Evolutionary conservation across 2,113 vertebrate species (phyloP).

Genomic region (Poeciliopsis prolifica): DNA sequence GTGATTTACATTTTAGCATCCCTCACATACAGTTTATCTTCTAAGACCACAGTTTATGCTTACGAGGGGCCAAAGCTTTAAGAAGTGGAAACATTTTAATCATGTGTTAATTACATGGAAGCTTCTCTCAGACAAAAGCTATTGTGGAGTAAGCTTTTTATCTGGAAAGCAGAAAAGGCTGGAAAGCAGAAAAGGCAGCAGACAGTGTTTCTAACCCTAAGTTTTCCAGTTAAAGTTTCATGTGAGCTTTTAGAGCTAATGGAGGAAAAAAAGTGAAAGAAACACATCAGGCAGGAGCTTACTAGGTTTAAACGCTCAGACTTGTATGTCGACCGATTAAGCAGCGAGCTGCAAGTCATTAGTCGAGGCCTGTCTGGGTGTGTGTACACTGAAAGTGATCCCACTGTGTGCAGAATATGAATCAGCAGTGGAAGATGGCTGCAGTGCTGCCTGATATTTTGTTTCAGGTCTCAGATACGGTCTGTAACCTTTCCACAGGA

Average conservation of each 20-base stretch:
- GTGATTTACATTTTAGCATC: constrained; percentile 9
- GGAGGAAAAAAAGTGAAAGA: constrained; percentile 17
- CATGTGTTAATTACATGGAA: not conserved
- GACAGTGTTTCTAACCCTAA: not conserved
- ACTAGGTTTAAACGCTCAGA: constrained; percentile 44
- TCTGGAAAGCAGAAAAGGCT: constrained; percentile 23
- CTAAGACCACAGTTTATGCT: not conserved
- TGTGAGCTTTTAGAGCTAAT: constrained; percentile 26
- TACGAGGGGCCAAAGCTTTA: not conserved
- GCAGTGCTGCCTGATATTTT: constrained; percentile 40
- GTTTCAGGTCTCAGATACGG: constrained; percentile 30
- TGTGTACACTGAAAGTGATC: constrained; percentile 48
- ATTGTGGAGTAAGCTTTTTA: constrained; percentile 27
- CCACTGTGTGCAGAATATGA: constrained; percentile 49
- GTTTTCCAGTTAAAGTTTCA: not conserved
- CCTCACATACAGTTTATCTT: not conserved
- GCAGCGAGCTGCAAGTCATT: constrained; percentile 51
- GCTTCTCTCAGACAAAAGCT: constrained; percentile 1
- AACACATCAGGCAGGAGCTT: constrained; percentile 29
- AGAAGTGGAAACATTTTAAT: constrained; percentile 7
- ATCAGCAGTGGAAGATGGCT: constrained; percentile 25
- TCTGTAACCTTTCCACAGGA: constrained; percentile 32
- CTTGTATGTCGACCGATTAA: constrained; percentile 51
- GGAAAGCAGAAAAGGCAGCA: constrained; percentile 24
- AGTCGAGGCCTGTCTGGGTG: constrained; percentile 44